Conservation (phyloP, 2,113 vertebrate species). For the Syngnathus scovelli region DNA sequence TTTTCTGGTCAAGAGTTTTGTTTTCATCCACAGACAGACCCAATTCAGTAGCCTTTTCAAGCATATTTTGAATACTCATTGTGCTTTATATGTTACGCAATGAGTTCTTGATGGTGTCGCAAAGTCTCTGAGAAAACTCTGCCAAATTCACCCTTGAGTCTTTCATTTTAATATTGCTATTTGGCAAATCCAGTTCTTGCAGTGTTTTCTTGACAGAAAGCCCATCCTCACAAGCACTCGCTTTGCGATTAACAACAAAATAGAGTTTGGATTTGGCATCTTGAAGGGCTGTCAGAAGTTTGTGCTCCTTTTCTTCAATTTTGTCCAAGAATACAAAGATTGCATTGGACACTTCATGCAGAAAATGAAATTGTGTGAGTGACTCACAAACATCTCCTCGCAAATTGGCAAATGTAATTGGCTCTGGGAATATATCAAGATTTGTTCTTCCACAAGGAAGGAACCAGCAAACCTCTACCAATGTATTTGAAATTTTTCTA, state of each 20-base stretch:
- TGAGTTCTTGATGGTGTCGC: constrained; percentile 10
- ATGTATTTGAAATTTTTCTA: constrained; percentile 55
- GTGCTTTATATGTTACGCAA: not conserved
- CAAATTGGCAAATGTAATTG: constrained; percentile 62
- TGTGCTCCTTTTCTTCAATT: constrained; percentile 50
- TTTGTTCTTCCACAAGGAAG: constrained; percentile 47
- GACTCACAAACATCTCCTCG: constrained; percentile 53
- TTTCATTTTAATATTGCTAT: not conserved
- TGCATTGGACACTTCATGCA: constrained; percentile 65
- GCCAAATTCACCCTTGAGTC: constrained; percentile 1
- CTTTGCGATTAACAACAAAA: constrained; percentile 32
- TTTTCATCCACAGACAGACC: constrained; percentile 5
- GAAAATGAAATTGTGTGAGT: constrained; percentile 58
- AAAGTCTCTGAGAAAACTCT: constrained; percentile 28
- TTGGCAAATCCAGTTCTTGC: constrained; percentile 29
- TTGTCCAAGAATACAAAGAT: constrained; percentile 66
- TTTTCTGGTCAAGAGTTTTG: not conserved
- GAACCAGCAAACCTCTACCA: constrained; percentile 66
- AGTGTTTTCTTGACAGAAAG: not conserved
- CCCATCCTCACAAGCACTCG: not conserved
- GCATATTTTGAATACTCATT: constrained; percentile 2
- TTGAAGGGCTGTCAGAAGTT: constrained; percentile 37
- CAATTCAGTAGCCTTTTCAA: not conserved
- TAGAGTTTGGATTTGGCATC: constrained; percentile 29
- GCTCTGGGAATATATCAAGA: constrained; percentile 38